Percentiles rank a stretch among this genome's conserved stretches.
Conservation (phyloP, 2,888 invertebrate genomes). For the Callyntrura guangdongensis region DNA sequence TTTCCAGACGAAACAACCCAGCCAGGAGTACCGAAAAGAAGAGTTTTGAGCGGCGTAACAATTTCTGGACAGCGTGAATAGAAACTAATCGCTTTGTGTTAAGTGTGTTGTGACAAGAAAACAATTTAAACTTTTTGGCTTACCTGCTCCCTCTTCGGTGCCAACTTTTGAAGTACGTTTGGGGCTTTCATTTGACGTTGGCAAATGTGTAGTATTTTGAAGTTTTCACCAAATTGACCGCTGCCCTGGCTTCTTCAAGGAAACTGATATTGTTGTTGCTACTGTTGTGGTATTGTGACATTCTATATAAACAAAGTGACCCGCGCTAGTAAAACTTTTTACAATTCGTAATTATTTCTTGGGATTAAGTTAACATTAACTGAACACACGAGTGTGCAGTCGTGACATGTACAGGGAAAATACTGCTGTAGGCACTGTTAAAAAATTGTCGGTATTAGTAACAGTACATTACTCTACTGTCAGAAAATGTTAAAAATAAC, state of each 20-base stretch:
- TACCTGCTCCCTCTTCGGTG: conserved; percentile 30
- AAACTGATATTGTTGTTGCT: not conserved
- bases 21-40: not conserved
- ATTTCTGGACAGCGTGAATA: not conserved
- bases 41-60: not conserved
- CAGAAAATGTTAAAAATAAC: no score
- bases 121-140: not conserved
- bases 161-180: conserved; percentile 35
- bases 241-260: not conserved
- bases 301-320: not conserved
- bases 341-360: no score
- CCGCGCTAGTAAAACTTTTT: no score
- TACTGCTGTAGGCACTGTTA: no score
- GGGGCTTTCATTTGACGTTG: conserved; percentile 4
- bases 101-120: not conserved
- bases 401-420: no score
- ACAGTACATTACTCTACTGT: no score
- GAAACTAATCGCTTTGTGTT: not conserved
- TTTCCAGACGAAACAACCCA: not conserved
- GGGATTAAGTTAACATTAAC: no score
- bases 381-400: no score
- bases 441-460: no score
- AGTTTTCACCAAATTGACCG: no score
- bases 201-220: not conserved
- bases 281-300: not conserved